Conservation (phyloP, 2,797 vertebrate genomes). For the Sebastes kiyomatsui region DNA sequence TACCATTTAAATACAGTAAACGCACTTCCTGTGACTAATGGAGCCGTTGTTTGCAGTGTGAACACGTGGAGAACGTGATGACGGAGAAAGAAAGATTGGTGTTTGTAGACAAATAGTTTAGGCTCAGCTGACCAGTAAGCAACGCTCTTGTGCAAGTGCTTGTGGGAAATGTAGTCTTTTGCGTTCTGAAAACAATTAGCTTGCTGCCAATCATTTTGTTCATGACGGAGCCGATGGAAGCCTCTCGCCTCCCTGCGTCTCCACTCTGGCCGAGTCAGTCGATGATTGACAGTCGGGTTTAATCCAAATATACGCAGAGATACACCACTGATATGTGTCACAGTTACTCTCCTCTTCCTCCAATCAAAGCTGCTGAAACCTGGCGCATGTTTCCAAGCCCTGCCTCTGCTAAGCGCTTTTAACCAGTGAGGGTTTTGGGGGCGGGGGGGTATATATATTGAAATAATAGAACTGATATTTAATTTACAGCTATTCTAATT, state of each 20-base stretch:
- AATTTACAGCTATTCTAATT: not conserved
- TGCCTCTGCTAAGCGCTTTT: conserved; percentile 69
- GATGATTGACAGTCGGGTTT: conserved; percentile 46
- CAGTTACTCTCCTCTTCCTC: conserved; percentile 37
- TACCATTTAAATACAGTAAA: not conserved
- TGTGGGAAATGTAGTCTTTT: conserved; percentile 12
- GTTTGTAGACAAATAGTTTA: not conserved
- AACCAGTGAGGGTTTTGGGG: conserved; percentile 34
- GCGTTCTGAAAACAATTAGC: not conserved
- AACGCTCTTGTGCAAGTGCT: too few relatives aligned
- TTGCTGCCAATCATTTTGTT: conserved; percentile 57
- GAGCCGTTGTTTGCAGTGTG: conserved; percentile 3
- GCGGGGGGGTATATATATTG: not conserved
- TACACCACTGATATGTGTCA: not conserved
- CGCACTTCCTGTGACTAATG: not conserved
- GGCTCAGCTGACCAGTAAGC: not conserved
- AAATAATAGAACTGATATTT: not conserved
- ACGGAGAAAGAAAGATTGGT: not conserved
- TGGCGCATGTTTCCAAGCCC: conserved; percentile 73
- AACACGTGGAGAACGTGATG: not conserved
- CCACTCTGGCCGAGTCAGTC: conserved; percentile 53
- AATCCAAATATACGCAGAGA: not conserved
- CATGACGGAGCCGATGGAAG: conserved; percentile 62
- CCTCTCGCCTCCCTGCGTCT: conserved; percentile 37
- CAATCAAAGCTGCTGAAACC: conserved; percentile 75